Evolutionary conservation across 2,113 vertebrate genomes (phyloP).

Genomic region (Amblyornis subalaris): DNA sequence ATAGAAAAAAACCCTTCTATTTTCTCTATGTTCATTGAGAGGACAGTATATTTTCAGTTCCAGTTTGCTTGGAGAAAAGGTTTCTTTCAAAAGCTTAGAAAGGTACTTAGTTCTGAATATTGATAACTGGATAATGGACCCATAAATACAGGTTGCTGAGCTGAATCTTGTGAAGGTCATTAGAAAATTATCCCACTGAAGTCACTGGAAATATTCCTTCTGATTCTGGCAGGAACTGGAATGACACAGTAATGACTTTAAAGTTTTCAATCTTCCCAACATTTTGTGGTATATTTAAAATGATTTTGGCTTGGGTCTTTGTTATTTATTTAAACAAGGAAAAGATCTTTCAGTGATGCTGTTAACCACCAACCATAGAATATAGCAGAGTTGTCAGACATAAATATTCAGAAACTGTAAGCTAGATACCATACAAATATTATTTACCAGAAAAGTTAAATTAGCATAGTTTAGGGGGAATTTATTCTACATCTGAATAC

Average conservation of each 20-base stretch:
- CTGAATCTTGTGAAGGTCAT: background rate
- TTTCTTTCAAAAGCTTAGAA: background rate
- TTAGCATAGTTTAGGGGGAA: background rate
- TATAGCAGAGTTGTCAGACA: background rate
- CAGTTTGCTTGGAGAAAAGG: background rate
- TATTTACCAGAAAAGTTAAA: background rate
- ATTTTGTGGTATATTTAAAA: background rate
- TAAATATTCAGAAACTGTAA: background rate
- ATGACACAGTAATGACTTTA: background rate
- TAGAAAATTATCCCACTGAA: background rate
- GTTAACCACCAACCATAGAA: background rate
- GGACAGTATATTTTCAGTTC: background rate
- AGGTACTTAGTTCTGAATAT: background rate
- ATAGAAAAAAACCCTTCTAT: rapidly evolving
- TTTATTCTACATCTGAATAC: background rate
- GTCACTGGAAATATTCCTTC: background rate
- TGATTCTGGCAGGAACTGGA: background rate
- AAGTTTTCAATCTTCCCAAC: background rate
- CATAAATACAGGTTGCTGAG: background rate
- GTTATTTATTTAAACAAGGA: background rate
- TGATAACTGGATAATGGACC: background rate
- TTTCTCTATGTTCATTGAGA: background rate
- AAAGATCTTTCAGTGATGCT: background rate
- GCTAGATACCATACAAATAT: background rate
- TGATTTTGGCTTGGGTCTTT: background rate